Evolutionary conservation across 2,888 invertebrate genomes (phyloP).

Genomic region (Clepsis dumicolana): DNA sequence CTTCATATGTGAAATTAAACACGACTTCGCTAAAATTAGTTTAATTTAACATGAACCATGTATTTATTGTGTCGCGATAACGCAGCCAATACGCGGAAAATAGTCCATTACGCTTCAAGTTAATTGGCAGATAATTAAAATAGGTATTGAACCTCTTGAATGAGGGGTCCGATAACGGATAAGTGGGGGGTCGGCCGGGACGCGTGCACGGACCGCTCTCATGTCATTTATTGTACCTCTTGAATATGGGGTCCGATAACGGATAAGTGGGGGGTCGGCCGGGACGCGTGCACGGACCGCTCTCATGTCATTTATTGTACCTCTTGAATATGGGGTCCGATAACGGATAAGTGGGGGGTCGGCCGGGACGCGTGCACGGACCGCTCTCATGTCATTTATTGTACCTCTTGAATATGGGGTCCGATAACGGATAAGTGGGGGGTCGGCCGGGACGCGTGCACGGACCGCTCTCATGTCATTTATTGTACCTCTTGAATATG

Average conservation of each 20-base stretch:
- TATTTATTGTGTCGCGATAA: constrained; percentile 12
- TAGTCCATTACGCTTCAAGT: constrained; percentile 16
- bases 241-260: constrained; percentile 17
- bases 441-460: constrained; percentile 14
- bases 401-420: not conserved
- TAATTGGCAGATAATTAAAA: constrained; percentile 37
- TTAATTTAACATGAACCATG: constrained; percentile 23
- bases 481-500: constrained; percentile 7
- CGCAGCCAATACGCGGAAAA: constrained; percentile 1
- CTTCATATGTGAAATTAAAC: not conserved
- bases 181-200: constrained; percentile 24
- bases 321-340: constrained; percentile 12
- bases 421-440: constrained; percentile 29
- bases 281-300: constrained; percentile 6
- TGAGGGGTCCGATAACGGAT: constrained; percentile 16
- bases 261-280: constrained; percentile 26
- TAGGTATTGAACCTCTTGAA: constrained; percentile 16
- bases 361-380: constrained; percentile 12
- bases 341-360: constrained; percentile 30
- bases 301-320: constrained; percentile 22
- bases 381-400: constrained; percentile 18
- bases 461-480: constrained; percentile 23
- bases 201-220: constrained; percentile 19
- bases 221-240: constrained; percentile 17
- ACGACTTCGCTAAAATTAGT: not conserved